Conservation (phyloP, 2,113 vertebrate genomes). For the Aegotheles bennettii region DNA sequence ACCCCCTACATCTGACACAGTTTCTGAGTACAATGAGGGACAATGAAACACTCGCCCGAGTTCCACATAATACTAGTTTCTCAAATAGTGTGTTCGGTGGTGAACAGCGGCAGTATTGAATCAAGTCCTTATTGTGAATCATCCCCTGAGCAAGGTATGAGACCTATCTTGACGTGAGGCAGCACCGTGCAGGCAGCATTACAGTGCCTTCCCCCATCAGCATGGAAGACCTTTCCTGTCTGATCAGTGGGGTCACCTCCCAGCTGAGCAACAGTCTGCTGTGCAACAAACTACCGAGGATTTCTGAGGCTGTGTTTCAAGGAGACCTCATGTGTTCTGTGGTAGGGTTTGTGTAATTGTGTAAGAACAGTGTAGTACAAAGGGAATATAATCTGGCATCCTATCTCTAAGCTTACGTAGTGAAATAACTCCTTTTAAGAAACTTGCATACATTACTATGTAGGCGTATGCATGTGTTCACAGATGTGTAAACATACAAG, state of each 20-base stretch:
- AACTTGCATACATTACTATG: background rate
- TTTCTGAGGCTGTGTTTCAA: background rate
- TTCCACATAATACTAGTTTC: background rate
- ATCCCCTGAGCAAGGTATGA: background rate
- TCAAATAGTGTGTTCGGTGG: background rate
- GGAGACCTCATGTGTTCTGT: background rate
- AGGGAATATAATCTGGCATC: background rate
- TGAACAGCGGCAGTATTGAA: background rate
- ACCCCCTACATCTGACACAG: background rate
- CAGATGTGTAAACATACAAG: background rate
- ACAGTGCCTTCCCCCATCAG: background rate
- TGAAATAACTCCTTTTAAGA: background rate
- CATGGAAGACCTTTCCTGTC: too few species aligned
- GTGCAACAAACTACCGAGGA: background rate
- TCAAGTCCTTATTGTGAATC: accelerated
- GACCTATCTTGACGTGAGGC: background rate
- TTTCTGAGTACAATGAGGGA: background rate
- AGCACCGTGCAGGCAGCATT: accelerated
- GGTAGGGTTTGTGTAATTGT: background rate
- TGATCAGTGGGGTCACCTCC: background rate
- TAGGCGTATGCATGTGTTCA: background rate
- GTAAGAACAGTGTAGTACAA: background rate
- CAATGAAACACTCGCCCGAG: background rate
- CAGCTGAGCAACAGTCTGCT: background rate
- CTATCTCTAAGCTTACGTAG: background rate